Conservation (phyloP, 2,113 vertebrate species). For the Axis porcinus region DNA sequence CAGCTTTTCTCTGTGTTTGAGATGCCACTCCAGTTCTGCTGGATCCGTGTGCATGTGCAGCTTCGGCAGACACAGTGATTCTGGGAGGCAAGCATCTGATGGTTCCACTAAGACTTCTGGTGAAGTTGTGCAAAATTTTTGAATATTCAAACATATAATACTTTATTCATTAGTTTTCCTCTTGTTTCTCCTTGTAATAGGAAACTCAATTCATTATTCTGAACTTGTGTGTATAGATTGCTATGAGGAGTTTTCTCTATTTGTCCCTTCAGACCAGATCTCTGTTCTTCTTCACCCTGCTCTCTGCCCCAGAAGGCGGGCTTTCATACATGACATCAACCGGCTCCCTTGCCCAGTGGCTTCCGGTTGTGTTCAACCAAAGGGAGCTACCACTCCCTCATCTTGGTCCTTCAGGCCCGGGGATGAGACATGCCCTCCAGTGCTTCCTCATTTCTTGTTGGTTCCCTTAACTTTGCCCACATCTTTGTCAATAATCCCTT, state of each 20-base stretch:
- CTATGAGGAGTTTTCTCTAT: neutral
- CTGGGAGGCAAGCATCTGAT: neutral
- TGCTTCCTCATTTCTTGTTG: neutral
- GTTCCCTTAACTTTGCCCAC: constrained; percentile 14
- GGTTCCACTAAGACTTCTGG: neutral
- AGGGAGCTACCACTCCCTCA: neutral
- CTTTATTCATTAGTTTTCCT: neutral
- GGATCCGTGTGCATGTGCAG: neutral
- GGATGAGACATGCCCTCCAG: neutral
- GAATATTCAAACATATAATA: neutral
- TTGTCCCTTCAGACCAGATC: neutral
- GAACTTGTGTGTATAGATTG: neutral
- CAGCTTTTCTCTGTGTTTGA: neutral
- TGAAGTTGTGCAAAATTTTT: neutral
- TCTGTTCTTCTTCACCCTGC: neutral
- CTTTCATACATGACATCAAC: neutral
- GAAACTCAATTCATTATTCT: neutral
- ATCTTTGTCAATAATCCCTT: constrained; percentile 47
- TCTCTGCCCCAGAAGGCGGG: neutral
- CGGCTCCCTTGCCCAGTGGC: neutral
- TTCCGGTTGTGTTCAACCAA: neutral
- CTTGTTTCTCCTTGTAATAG: neutral
- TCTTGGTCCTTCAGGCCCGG: neutral
- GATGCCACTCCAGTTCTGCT: neutral
- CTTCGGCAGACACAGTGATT: neutral